Conservation (phyloP, 2,113 vertebrate genomes). For the Galeopterus variegatus region DNA sequence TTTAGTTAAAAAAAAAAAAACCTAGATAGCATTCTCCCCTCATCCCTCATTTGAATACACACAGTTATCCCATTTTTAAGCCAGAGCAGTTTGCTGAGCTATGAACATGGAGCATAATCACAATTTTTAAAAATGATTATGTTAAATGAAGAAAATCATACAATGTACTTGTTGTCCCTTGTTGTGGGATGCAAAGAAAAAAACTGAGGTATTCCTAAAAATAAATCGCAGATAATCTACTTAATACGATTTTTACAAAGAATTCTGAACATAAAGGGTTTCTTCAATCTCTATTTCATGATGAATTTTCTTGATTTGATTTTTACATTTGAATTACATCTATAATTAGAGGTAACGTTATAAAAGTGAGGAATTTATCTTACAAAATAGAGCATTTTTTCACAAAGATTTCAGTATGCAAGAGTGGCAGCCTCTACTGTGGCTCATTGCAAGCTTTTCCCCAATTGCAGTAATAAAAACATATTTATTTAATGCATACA, state of each 20-base stretch:
- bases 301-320: neutral
- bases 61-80: conserved; percentile 65
- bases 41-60: conserved; percentile 61
- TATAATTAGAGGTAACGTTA: neutral
- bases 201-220: neutral
- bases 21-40: conserved; percentile 29
- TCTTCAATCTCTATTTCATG: neutral
- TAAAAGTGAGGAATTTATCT: neutral
- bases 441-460: neutral
- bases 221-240: neutral
- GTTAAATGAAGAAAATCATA: neutral
- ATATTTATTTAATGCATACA: neutral
- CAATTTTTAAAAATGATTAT: neutral
- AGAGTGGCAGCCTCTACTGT: neutral
- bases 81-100: conserved; percentile 69
- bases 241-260: neutral
- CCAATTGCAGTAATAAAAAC: neutral
- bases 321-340: neutral
- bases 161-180: neutral
- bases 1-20: conserved; percentile 73
- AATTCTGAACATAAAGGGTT: neutral
- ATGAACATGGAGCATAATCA: conserved; percentile 58
- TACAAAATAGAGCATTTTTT: neutral
- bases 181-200: neutral
- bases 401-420: neutral